Conservation (phyloP, 2,113 vertebrate genomes). For the Phrynosoma blainvillii region DNA sequence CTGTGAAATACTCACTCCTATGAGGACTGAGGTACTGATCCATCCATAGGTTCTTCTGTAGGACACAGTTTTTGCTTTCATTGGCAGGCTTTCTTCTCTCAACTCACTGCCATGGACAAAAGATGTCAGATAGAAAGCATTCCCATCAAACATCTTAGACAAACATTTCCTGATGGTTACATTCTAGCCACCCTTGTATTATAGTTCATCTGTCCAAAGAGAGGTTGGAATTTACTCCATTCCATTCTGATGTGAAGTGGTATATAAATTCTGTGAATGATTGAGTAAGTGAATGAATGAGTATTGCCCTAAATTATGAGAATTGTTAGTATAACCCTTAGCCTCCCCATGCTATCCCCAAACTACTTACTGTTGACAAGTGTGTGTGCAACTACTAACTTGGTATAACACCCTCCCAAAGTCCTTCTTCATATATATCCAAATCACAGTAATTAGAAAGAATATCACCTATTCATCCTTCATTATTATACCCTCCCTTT, state of each 20-base stretch:
- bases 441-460: too few relatives aligned
- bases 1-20: neutral
- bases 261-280: too few relatives aligned
- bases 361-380: neutral
- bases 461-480: too few relatives aligned
- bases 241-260: too few relatives aligned
- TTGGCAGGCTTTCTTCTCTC: neutral
- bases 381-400: neutral
- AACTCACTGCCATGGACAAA: neutral
- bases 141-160: neutral
- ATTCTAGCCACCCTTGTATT: too few relatives aligned
- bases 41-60: neutral
- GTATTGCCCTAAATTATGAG: neutral
- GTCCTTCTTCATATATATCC: too few relatives aligned
- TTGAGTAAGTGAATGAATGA: too few relatives aligned
- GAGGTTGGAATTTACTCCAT: too few relatives aligned
- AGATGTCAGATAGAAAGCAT: neutral
- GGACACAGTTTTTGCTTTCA: neutral
- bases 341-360: neutral
- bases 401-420: too few relatives aligned
- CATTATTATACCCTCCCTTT: too few relatives aligned
- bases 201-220: too few relatives aligned
- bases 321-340: neutral
- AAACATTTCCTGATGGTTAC: too few relatives aligned
- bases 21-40: neutral